These are phyloP conservation scores for Congeria kusceri DNA, from an alignment of 2,888 invertebrate genomes.

Conservation along the genomic window DNA sequence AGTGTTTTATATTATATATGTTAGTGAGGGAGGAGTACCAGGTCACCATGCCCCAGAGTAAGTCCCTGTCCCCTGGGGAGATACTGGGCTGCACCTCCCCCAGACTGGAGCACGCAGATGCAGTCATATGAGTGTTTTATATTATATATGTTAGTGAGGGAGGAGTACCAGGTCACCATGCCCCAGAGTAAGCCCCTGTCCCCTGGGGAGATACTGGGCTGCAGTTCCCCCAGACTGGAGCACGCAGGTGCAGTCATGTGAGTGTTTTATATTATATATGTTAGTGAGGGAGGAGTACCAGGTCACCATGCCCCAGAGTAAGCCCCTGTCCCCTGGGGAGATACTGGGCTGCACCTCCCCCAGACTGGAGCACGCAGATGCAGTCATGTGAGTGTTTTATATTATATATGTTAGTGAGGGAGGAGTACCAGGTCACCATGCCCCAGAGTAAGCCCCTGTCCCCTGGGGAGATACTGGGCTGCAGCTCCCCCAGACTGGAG, in stretches of 20 bases:
- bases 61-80: constrained; percentile 98
- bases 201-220: constrained; percentile 98
- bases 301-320: constrained; percentile 91
- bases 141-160: too few relatives aligned
- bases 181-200: constrained; percentile 98
- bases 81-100: constrained; percentile 99
- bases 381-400: constrained; percentile 87
- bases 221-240: constrained; percentile 95
- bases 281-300: constrained; percentile 81
- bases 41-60: constrained; percentile 91
- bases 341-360: constrained; percentile 99
- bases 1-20: too few relatives aligned
- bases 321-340: constrained; percentile 98
- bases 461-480: constrained; percentile 98
- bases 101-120: constrained; percentile 90
- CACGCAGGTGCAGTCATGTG: constrained; percentile 91
- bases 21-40: constrained; percentile 76
- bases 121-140: constrained; percentile 87
- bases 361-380: constrained; percentile 90
- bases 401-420: constrained; percentile 65
- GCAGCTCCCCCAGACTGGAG: constrained; percentile 95
- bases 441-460: constrained; percentile 98
- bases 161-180: constrained; percentile 83
- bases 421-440: constrained; percentile 83
- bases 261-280: too few relatives aligned